These are phyloP conservation scores for Xestia c-nigrum DNA, from an alignment of 2,888 invertebrate genomes.

Conservation along the genomic window DNA sequence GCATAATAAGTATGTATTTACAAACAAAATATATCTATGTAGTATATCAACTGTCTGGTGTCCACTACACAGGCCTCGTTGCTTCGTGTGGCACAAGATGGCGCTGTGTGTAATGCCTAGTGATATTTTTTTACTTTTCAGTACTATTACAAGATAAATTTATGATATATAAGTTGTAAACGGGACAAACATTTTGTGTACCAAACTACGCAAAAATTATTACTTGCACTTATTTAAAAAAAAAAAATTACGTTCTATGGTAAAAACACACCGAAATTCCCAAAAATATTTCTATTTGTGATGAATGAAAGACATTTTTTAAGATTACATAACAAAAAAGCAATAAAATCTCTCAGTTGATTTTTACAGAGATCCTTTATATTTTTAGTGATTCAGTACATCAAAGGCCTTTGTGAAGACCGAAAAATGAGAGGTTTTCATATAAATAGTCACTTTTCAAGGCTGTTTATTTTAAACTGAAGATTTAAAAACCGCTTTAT, in stretches of 20 bases:
- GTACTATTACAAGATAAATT: not conserved
- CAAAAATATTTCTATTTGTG: not conserved
- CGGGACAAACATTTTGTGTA: too few relatives aligned
- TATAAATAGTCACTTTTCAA: not conserved
- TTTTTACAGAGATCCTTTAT: not conserved
- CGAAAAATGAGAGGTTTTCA: not conserved
- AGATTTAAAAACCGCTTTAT: not conserved
- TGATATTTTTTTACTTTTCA: not conserved
- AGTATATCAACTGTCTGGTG: too few relatives aligned
- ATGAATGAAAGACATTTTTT: not conserved
- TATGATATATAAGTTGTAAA: not conserved
- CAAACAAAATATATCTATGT: too few relatives aligned
- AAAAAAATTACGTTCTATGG: not conserved
- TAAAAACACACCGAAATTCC: not conserved
- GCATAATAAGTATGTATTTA: too few relatives aligned
- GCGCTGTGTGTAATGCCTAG: too few relatives aligned
- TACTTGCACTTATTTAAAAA: too few relatives aligned
- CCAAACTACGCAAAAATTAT: not conserved
- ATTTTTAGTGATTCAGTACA: not conserved
- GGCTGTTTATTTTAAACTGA: not conserved
- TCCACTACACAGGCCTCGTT: too few relatives aligned
- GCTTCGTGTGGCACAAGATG: too few relatives aligned
- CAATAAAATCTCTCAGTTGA: not conserved
- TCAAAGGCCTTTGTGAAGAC: constrained; percentile 1
- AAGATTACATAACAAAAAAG: not conserved